These are phyloP conservation scores for Corythornis vintsioides DNA, from an alignment of 2,113 vertebrate species.

Conservation along the genomic window DNA sequence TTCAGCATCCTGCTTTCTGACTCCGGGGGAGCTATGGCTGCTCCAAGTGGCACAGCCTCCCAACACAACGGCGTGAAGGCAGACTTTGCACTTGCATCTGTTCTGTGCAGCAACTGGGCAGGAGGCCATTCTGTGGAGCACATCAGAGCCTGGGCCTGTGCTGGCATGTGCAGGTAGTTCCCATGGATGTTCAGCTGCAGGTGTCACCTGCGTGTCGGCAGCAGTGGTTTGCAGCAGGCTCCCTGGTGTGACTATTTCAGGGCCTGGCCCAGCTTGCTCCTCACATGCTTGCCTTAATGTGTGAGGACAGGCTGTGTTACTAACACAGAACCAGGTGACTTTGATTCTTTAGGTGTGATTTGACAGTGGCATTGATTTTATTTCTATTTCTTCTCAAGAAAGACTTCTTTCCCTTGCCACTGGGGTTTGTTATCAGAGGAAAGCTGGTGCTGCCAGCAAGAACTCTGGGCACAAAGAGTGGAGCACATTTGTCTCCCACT, in stretches of 20 bases:
- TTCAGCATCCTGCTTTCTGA: background rate
- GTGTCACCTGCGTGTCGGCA: background rate
- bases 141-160: background rate
- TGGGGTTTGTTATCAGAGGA: background rate
- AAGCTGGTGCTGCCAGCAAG: background rate
- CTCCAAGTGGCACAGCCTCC: background rate
- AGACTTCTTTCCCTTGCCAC: background rate
- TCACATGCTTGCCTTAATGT: background rate
- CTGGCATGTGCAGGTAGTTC: background rate
- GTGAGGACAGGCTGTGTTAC: background rate
- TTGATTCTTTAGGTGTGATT: background rate
- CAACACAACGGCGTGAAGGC: background rate
- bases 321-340: background rate
- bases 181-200: background rate
- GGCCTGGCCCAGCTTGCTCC: background rate
- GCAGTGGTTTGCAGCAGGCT: background rate
- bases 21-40: background rate
- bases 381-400: background rate
- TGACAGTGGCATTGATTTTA: background rate
- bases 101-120: background rate
- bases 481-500: background rate
- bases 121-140: background rate
- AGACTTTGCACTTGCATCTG: background rate
- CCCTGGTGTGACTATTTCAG: background rate
- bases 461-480: background rate